Percentiles rank a stretch among this genome's conserved stretches.
Evolutionary conservation across 2,888 invertebrate genomes (phyloP).

Genomic region (Pristionchus exspectatus): DNA sequence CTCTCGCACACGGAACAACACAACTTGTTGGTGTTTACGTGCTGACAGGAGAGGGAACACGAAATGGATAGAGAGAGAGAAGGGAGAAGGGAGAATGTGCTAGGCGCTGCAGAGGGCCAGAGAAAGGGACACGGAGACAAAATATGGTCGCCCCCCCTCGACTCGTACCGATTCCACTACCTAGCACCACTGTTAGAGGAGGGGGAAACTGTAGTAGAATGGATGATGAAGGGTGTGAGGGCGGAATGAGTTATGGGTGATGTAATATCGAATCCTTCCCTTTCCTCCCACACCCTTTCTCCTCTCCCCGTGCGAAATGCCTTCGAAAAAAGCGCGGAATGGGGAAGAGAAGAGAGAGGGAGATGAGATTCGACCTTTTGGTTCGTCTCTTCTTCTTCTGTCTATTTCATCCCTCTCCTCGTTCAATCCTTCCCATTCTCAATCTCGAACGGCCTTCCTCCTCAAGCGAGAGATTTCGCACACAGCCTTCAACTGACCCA

Average conservation of each 20-base stretch:
- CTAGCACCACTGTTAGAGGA: neutral
- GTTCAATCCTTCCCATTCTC: neutral
- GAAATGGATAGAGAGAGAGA: slow-evolving; percentile 38
- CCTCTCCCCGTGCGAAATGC: neutral
- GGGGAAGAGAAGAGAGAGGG: neutral
- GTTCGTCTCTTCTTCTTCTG: slow-evolving; percentile 21
- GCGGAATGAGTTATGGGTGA: neutral
- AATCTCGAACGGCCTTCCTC: slow-evolving; percentile 34
- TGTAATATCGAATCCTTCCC: neutral
- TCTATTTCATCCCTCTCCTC: neutral
- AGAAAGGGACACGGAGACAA: neutral
- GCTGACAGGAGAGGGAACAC: neutral
- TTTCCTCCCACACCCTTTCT: neutral
- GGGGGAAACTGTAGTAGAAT: neutral
- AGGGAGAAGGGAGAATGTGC: slow-evolving; percentile 13
- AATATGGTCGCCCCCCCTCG: slow-evolving; percentile 24
- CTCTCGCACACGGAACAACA: neutral
- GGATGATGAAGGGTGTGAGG: neutral
- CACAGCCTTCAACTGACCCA: slow-evolving; percentile 47
- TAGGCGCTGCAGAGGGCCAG: slow-evolving; percentile 29
- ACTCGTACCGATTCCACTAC: slow-evolving; percentile 22
- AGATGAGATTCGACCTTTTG: slow-evolving; percentile 19
- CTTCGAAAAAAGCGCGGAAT: slow-evolving; percentile 4
- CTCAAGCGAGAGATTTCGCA: neutral
- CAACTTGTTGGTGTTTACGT: slow-evolving; percentile 45